phyloP scores from a whole-genome alignment of 2,113 vertebrate species.

The Grammomys dolichurus region DNA sequence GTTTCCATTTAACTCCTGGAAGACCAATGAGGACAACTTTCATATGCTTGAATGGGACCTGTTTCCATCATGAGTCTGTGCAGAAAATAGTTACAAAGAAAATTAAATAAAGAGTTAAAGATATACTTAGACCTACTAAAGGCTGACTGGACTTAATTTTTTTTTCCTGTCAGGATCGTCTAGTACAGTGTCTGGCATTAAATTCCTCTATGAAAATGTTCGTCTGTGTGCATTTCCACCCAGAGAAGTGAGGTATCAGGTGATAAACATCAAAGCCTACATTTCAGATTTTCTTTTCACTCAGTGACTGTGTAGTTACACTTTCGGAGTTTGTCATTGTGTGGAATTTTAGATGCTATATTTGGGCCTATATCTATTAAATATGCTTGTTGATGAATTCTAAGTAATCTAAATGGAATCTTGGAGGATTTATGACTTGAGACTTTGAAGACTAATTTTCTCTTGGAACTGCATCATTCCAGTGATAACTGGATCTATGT shows the following conservation, averaged over 20 bases:
- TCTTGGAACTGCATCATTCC: constrained; percentile 49
- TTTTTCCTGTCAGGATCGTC: background rate
- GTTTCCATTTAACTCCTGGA: constrained; percentile 50
- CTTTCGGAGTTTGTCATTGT: constrained; percentile 41
- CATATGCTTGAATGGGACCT: constrained; percentile 11
- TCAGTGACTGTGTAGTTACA: background rate
- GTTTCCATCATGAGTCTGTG: background rate
- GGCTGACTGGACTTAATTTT: background rate
- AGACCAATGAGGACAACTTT: constrained; percentile 49
- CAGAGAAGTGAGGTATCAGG: constrained; percentile 8
- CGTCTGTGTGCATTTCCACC: background rate
- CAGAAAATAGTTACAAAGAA: background rate
- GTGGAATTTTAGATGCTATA: constrained; percentile 61
- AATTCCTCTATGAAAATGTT: background rate
- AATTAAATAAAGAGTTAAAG: background rate
- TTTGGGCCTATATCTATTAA: constrained; percentile 68
- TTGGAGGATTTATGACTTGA: constrained; percentile 76
- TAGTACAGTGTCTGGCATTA: background rate
- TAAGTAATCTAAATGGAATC: constrained; percentile 79
- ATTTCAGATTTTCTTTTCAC: constrained; percentile 24
- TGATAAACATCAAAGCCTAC: constrained; percentile 21
- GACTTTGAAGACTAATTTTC: constrained; percentile 77
- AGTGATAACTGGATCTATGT: constrained; percentile 46
- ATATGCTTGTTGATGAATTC: constrained; percentile 77
- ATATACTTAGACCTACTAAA: background rate